Base-by-base conservation (phyloP, 2,888 invertebrate genomes). In the Limnephilus rhombicus region DNA sequence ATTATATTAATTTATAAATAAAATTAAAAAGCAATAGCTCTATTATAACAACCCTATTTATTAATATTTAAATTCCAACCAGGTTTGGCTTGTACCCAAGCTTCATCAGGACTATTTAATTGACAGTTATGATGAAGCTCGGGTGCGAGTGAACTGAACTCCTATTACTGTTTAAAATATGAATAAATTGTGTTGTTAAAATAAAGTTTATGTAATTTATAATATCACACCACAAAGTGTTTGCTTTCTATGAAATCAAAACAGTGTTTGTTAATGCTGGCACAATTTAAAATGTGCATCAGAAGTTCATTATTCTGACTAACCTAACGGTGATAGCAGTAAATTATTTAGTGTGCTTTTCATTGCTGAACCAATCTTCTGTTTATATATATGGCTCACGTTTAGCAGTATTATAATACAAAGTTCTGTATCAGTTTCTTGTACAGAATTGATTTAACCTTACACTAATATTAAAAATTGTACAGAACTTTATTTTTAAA, bases 391-490 rank as follows among this genome's bases (percentile, higher is more conserved):
- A 31, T 88, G 88, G 80, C 88, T 80, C 88, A 24, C 31, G 68
- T 80, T 29, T 37, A 88, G 88, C 88, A 88, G 88, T 88, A 88
- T 68, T 88, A 88, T 34, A 80, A 29, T 29, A 45, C 24, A 86
- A 45, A 45, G 34, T 34, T 83, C 34, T 37, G 82, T 31, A 83
- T 83, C 34, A 18, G 34, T 83, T 83, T 83, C 82, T 83, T 83
- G 82, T 83, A 83, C 82, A 83, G 82, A 34, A 83, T 37, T 83
- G n/a, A 68, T 68, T 68, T 68, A 68, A 68, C 24, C 24, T 68
- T 68, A 68, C n/a, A 24, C 24, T n/a, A 68, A 68, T 68, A 68
- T 85, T 85, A 37, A 85, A 24, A 5, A 85, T 85, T 82, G 85
- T 34, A 85, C 41, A 85, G 85, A n/a, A 37, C 18, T 34, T 85